Conservation (phyloP, 2,113 vertebrate species). For the Speoplatyrhinus poulsoni region DNA sequence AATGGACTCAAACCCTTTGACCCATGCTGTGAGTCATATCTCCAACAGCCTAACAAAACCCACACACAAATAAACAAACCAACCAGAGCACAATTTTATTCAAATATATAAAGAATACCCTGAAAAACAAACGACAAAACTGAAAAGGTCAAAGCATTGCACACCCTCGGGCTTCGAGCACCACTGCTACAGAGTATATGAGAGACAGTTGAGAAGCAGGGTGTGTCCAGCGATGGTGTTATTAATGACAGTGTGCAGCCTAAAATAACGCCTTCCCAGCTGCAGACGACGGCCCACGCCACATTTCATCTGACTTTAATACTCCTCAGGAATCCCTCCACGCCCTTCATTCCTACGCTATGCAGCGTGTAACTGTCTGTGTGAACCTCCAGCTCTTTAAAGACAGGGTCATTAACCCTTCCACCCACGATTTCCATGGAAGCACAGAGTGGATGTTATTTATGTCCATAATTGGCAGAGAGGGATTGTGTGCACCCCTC, state of each 20-base stretch:
- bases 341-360: conserved; percentile 16
- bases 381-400: conserved; percentile 22
- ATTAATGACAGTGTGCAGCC: conserved; percentile 1
- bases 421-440: conserved; percentile 62
- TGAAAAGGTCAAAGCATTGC: too few relatives aligned
- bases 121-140: too few relatives aligned
- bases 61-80: too few relatives aligned
- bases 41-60: not conserved
- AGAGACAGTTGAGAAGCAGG: conserved; percentile 2
- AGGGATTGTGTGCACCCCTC: conserved; percentile 45
- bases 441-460: conserved; percentile 64
- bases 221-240: not conserved
- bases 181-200: not conserved
- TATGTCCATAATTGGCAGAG: conserved; percentile 67
- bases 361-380: conserved; percentile 11
- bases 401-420: conserved; percentile 63
- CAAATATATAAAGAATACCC: too few relatives aligned
- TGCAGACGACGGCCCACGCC: not conserved
- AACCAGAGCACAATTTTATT: not conserved
- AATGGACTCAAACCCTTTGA: not conserved
- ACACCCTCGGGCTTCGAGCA: not conserved
- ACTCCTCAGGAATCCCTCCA: conserved; percentile 1
- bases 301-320: not conserved
- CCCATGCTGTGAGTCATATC: not conserved
- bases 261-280: not conserved